Base-by-base conservation (phyloP, 1,140 invertebrate species). In the Thrips palmi region DNA sequence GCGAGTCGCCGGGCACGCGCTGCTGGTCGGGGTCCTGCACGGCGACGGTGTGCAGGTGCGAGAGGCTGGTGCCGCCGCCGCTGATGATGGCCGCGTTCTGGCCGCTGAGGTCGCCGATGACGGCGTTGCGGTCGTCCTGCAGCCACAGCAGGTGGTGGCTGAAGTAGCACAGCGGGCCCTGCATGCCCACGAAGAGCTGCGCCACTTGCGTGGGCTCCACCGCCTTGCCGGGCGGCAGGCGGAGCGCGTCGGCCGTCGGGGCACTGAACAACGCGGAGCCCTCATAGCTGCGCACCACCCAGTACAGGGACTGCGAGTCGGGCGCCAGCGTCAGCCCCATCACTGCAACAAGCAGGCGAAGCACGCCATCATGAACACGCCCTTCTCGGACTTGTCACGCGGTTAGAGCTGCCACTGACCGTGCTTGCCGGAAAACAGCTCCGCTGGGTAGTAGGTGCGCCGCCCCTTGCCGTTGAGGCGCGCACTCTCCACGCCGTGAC, bases 271-370 rank as follows among this genome's bases (percentile, higher is more conserved):
- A 58, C 40, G 68, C 68, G 0, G 76, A 79, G n/a, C 74, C 72
- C 49, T 78, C 71, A 40, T 71, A 70, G 37, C 77, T 77, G 40
- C 75, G 55, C 0, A 84, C 72, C 17, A 84, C 69, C 79, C 80
- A 87, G 50, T 80, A 88, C 1, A 88, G 56, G 37, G 67, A 64
- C 47, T 72, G 67, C 37, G 71, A 66, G 44, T 77, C 67, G 1
- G 76, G 61, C 50, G 91, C 84, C 30, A 88, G 54, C 0, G 82
- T 79, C 18, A 92, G 58, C 4, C 83, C 81, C 65, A 76, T 75
- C 1, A 88, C 81, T 75, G 47, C 42, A 62, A 62, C 39, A 38
- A 51, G 43, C 37, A 47, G 33, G 12, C 27, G 12, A 41, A 20
- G 47, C 24, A 40, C 3, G 10, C 28, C n/a, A 8, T 17, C 31